phyloP scores from a whole-genome alignment of 2,113 vertebrate genomes.

The Lipotes vexillifer region DNA sequence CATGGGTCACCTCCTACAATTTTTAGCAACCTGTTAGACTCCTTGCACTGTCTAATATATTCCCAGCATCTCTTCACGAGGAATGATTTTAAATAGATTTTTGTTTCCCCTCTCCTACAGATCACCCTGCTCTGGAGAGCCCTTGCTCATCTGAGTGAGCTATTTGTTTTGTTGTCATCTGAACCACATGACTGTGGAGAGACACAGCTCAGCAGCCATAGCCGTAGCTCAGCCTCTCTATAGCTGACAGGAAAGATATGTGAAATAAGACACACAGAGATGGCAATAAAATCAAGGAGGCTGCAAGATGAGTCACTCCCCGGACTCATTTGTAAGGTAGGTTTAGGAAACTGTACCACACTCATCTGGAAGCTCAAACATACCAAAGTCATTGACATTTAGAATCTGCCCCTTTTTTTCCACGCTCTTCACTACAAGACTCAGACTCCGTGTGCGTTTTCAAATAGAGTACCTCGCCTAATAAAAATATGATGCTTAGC shows the following conservation, averaged over 20 bases:
- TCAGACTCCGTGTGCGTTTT: conserved; percentile 34
- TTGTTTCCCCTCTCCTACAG: background rate
- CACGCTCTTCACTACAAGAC: background rate
- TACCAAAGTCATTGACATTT: conserved; percentile 73
- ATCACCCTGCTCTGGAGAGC: conserved; percentile 29
- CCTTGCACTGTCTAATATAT: conserved; percentile 18
- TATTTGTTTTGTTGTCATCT: conserved; percentile 54
- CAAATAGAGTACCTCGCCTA: conserved; percentile 43
- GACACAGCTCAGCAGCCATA: conserved; percentile 54
- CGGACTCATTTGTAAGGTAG: conserved; percentile 63
- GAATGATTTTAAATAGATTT: conserved; percentile 6
- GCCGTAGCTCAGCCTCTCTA: conserved; percentile 46
- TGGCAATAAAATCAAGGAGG: conserved; percentile 59
- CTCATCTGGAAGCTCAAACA: conserved; percentile 67
- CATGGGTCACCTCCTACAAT: conserved; percentile 52
- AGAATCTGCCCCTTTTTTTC: conserved; percentile 1
- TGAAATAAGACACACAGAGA: conserved; percentile 63
- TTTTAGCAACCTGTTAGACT: conserved; percentile 33
- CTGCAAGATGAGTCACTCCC: conserved; percentile 62
- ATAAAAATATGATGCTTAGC: conserved; percentile 67
- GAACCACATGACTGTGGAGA: conserved; percentile 47
- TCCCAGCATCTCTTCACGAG: conserved; percentile 15
- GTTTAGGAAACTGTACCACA: conserved; percentile 52
- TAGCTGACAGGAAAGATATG: conserved; percentile 54
- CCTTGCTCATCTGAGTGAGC: conserved; percentile 50